phyloP scores from a whole-genome alignment of 2,888 invertebrate species.

The Drosophila monieri region DNA sequence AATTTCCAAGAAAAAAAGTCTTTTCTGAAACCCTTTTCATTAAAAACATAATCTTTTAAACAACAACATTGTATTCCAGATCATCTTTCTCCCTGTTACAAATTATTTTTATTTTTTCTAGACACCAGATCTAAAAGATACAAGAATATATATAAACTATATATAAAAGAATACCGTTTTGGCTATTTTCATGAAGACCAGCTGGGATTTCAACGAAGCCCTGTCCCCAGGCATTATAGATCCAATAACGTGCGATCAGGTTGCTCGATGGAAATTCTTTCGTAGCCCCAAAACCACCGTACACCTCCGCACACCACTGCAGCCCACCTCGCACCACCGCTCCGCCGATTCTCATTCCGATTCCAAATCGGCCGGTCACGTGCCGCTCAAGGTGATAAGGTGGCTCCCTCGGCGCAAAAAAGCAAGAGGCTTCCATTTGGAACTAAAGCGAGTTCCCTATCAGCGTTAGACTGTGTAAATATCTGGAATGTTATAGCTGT shows the following conservation, averaged over 20 bases:
- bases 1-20: too few relatives aligned
- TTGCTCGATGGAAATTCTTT: conserved; percentile 33
- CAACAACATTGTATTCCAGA: too few relatives aligned
- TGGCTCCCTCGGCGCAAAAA: conserved; percentile 6
- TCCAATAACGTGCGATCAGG: conserved; percentile 38
- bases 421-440: not conserved
- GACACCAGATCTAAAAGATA: not conserved
- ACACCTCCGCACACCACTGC: conserved; percentile 5
- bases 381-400: conserved; percentile 50
- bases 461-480: conserved; percentile 41
- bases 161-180: conserved; percentile 20
- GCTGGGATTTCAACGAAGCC: conserved; percentile 25
- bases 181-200: conserved; percentile 24
- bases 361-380: conserved; percentile 24
- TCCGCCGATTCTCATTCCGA: not conserved
- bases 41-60: too few relatives aligned
- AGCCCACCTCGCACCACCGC: not conserved
- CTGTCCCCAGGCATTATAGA: not conserved
- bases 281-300: not conserved
- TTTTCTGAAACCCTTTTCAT: too few relatives aligned
- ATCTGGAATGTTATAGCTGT: conserved; percentile 3
- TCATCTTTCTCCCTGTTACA: too few relatives aligned
- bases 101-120: too few relatives aligned
- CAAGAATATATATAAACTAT: not conserved
- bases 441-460: conserved; percentile 22